phyloP scores from a whole-genome alignment of 1,140 invertebrate species.

The Papilio xuthus region DNA sequence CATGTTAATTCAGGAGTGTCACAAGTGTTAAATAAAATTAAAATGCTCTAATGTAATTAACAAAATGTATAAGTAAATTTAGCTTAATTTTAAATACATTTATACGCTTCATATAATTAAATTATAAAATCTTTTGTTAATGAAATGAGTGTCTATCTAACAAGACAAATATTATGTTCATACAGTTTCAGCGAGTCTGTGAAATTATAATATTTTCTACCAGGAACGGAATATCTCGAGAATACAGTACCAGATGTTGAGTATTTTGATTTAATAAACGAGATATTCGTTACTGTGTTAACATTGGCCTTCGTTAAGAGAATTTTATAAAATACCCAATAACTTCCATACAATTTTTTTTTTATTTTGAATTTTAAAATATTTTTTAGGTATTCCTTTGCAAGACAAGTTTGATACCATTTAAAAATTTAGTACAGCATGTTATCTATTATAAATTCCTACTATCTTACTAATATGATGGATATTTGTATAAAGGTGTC shows the following conservation, averaged over 20 bases:
- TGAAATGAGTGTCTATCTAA: conserved; percentile 3
- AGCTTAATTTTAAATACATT: background rate
- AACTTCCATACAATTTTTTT: background rate
- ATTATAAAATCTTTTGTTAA: conserved; percentile 6
- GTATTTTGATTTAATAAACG: conserved; percentile 5
- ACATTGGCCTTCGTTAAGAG: background rate
- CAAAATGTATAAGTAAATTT: background rate
- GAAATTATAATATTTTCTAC: conserved; percentile 15
- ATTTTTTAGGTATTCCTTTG: no score
- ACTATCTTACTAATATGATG: no score
- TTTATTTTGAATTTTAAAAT: no score
- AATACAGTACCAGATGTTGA: background rate
- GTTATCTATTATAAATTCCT: no score
- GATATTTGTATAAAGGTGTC: no score
- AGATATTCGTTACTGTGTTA: background rate
- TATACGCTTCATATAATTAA: background rate
- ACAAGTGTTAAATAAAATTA: background rate
- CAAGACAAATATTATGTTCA: conserved; percentile 25
- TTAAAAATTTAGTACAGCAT: no score
- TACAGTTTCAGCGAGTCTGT: conserved; percentile 20
- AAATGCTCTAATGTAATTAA: background rate
- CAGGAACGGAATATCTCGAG: background rate
- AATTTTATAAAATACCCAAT: background rate
- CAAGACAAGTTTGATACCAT: no score
- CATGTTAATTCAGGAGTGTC: background rate